These are phyloP conservation scores for Drosophila funebris DNA, from an alignment of 1,140 invertebrate genomes.

Conservation along the genomic window DNA sequence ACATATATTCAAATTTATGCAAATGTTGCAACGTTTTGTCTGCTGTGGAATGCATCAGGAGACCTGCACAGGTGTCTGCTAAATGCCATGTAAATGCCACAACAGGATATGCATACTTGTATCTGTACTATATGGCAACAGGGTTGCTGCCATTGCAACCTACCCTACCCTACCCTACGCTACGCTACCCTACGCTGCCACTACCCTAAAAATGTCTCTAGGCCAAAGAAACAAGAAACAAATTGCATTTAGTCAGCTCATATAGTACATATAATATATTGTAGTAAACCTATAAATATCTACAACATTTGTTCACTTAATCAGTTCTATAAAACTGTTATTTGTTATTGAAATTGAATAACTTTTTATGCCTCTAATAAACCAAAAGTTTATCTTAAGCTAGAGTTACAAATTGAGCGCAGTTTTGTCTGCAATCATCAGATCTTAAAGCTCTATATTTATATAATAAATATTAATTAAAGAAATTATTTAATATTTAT, in stretches of 20 bases:
- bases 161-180: neutral
- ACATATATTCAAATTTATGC: slow-evolving; percentile 69
- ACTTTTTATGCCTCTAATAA: too few species aligned
- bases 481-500: too few species aligned
- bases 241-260: slow-evolving; percentile 4
- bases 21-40: slow-evolving; percentile 65
- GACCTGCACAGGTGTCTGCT: slow-evolving; percentile 69
- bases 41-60: neutral
- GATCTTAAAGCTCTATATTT: too few species aligned
- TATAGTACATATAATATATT: neutral
- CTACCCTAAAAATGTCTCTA: neutral
- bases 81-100: slow-evolving; percentile 61
- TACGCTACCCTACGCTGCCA: neutral
- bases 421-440: too few species aligned
- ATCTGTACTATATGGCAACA: slow-evolving; percentile 9
- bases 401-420: too few species aligned
- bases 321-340: too few species aligned
- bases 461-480: too few species aligned
- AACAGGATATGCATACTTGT: slow-evolving; percentile 31
- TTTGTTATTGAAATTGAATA: too few species aligned
- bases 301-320: neutral
- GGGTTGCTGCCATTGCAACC: slow-evolving; percentile 10
- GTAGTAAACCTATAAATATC: too few species aligned
- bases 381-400: too few species aligned
- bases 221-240: neutral